A percentile compares a stretch with the other conserved stretches of the same genome.
Conservation (phyloP, 2,797 vertebrate species). For the Anableps anableps region DNA sequence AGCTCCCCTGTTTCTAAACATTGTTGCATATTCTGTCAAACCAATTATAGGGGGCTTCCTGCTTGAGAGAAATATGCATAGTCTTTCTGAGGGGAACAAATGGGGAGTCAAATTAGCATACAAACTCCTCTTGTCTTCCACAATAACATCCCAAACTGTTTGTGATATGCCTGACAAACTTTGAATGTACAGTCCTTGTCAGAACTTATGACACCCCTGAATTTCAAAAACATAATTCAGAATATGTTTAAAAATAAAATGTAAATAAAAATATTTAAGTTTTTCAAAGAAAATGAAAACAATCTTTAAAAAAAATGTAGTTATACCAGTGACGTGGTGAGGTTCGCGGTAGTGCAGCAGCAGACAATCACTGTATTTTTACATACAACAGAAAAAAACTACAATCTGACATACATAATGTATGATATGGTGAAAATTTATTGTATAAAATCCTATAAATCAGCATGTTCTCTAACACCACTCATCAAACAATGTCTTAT, state of each 20-base stretch:
- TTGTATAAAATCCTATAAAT: neutral
- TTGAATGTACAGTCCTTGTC: neutral
- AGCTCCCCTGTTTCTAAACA: slow-evolving; percentile 49
- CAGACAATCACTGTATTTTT: neutral
- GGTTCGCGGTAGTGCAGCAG: neutral
- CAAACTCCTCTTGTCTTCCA: slow-evolving; percentile 37
- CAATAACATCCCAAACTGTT: slow-evolving; percentile 19
- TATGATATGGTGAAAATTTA: neutral
- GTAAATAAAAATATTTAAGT: neutral
- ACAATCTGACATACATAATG: neutral
- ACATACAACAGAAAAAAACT: neutral
- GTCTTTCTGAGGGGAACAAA: slow-evolving; percentile 45
- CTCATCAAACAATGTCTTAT: neutral
- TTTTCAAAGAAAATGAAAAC: neutral
- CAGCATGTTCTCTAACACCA: neutral
- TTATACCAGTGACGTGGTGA: neutral
- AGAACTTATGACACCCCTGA: neutral
- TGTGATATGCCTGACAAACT: slow-evolving; percentile 14
- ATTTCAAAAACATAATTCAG: neutral
- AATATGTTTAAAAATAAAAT: neutral
- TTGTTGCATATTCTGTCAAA: slow-evolving; percentile 53
- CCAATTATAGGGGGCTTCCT: slow-evolving; percentile 60
- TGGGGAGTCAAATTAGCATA: slow-evolving; percentile 50
- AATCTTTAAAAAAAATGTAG: neutral
- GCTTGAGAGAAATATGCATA: slow-evolving; percentile 33